phyloP scores from a whole-genome alignment of 2,113 vertebrate genomes.

The Gymnogyps californianus region DNA sequence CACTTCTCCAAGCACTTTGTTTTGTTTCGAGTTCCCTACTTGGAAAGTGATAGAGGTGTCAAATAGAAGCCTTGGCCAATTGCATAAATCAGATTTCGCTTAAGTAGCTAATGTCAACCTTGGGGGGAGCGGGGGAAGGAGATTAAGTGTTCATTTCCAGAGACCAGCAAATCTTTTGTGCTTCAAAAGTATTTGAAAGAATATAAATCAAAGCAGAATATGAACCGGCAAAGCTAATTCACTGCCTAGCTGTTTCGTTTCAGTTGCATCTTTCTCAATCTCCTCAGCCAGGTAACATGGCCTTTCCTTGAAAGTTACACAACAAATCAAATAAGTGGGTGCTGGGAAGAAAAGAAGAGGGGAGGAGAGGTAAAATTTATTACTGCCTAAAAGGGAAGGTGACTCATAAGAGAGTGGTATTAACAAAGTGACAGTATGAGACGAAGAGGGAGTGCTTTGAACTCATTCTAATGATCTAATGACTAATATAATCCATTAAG shows the following conservation, averaged over 20 bases:
- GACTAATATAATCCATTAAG: constrained; percentile 73
- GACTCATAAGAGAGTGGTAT: constrained; percentile 66
- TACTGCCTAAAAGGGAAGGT: constrained; percentile 66
- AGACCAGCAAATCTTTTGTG: constrained; percentile 11
- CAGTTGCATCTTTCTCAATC: constrained; percentile 25
- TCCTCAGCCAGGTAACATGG: constrained; percentile 50
- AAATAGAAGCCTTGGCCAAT: not conserved
- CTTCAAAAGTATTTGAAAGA: constrained; percentile 43
- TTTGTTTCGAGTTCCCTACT: not conserved
- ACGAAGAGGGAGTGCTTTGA: constrained; percentile 25
- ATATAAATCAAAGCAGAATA: constrained; percentile 65
- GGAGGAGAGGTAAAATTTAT: constrained; percentile 55
- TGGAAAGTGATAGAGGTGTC: not conserved
- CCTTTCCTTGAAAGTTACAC: constrained; percentile 64
- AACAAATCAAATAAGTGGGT: constrained; percentile 56
- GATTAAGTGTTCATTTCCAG: constrained; percentile 50
- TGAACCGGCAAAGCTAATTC: constrained; percentile 40
- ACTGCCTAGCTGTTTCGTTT: constrained; percentile 41
- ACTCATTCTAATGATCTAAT: constrained; percentile 70
- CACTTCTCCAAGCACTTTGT: not conserved
- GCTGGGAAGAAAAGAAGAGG: not conserved
- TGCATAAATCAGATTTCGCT: constrained; percentile 55
- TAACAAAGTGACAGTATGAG: constrained; percentile 56
- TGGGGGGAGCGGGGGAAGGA: not conserved
- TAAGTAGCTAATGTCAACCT: constrained; percentile 36